Percentiles rank a stretch among this genome's conserved stretches.
Conservation (phyloP, 1,140 invertebrate genomes). For the Apocrypta bakeri region DNA sequence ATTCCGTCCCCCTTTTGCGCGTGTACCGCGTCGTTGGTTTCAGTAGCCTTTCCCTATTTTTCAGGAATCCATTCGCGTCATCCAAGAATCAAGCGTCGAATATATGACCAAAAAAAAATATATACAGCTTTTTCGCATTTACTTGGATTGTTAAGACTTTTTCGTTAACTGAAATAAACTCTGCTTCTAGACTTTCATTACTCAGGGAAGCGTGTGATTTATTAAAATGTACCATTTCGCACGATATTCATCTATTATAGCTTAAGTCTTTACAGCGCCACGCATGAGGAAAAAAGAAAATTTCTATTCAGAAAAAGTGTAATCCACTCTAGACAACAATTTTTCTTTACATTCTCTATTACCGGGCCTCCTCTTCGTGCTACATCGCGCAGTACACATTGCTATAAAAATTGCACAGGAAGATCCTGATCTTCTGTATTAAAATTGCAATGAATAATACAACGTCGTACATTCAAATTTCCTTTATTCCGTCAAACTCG, state of each 20-base stretch:
- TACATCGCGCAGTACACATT: neutral
- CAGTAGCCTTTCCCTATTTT: constrained; percentile 40
- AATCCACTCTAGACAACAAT: constrained; percentile 3
- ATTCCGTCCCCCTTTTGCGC: constrained; percentile 21
- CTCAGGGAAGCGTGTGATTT: neutral
- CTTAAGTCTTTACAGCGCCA: too few species aligned
- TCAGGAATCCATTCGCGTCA: constrained; percentile 24
- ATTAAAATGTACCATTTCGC: too few species aligned
- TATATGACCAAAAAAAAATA: neutral
- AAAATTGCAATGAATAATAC: constrained; percentile 53
- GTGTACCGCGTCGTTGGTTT: neutral
- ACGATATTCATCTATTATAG: too few species aligned
- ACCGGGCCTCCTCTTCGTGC: neutral
- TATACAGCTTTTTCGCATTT: neutral
- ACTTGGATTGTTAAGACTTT: neutral
- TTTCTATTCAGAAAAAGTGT: too few species aligned
- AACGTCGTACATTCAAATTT: constrained; percentile 51
- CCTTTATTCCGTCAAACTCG: constrained; percentile 42
- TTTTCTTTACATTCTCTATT: neutral
- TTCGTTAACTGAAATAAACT: neutral
- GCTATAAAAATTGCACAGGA: constrained; percentile 47
- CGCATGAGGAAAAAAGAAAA: neutral
- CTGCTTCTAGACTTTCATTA: too few species aligned
- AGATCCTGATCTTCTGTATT: constrained; percentile 41
- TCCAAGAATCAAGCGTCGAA: constrained; percentile 31